Evolutionary conservation across 2,888 invertebrate genomes (phyloP), one percentile per base, ranked within the genome.

Genomic region (Ischnus inquisitorius): DNA sequence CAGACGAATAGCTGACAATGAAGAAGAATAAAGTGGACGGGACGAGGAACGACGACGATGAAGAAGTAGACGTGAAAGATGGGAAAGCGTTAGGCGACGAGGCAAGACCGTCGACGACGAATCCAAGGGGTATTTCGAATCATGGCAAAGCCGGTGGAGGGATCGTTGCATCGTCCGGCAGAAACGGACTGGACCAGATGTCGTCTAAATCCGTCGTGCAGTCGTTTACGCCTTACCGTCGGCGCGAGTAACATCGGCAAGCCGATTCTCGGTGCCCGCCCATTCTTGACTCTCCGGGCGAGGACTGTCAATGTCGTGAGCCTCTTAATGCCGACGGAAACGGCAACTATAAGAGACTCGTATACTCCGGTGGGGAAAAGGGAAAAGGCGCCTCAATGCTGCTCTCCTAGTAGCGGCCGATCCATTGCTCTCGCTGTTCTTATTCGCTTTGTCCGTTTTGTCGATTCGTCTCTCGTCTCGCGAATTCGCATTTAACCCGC

Each of bases 171-270:
- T 80, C 72, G 60, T 74, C 81, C 83, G 74, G 81, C 77, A 85
- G 86, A 89, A 60, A 90, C 86, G 87, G 87, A 89, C 88, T 88
- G 89, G 87, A 87, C 90, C 92, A 91, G 90, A 92, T 90, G 91
- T 88, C 85, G 86, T 89, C 91, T 92, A 92, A 92, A 92, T 91
- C 87, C 86, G 91, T 90, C 74, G 80, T 60, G 69, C 67, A 68
- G 78, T 71, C 75, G 72, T 68, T 75, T 67, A 80, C 28, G 25
- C 28, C 6, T n/a, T 16, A 60, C 54, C 68, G 62, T 68, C 39
- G 64, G 39, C 16, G 14, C 12, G 60, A 60, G 72, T 62, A 57
- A 67, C 76, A 65, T 41, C 41, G 16, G 68, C 60, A 41, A 48
- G 81, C 75, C 46, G 69, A 71, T 79, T 43, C 62, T 64, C 48